Conservation (phyloP, 2,797 vertebrate species). For the Mus caroli region DNA sequence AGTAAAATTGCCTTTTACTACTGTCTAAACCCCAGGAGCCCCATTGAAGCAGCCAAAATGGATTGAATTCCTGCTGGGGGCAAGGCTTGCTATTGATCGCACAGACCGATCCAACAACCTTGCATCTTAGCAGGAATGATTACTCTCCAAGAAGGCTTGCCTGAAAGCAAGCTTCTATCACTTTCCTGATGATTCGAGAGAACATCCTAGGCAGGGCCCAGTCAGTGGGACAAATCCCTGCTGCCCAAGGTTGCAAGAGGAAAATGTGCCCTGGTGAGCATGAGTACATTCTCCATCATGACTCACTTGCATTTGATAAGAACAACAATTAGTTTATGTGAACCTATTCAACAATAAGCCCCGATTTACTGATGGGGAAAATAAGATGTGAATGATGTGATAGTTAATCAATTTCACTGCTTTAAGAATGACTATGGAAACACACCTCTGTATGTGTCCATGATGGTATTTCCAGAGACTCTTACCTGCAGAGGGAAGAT, state of each 20-base stretch:
- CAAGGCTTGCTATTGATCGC: slow-evolving; percentile 53
- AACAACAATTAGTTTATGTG: background rate
- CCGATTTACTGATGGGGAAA: background rate
- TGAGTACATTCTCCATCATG: background rate
- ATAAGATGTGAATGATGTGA: background rate
- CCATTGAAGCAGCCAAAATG: slow-evolving; percentile 62
- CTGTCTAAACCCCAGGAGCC: slow-evolving; percentile 63
- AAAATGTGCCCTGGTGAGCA: background rate
- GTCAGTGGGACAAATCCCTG: background rate
- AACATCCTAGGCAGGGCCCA: background rate
- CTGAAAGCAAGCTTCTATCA: slow-evolving; percentile 25
- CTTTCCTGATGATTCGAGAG: slow-evolving; percentile 48
- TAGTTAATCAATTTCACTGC: background rate
- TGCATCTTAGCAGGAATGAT: slow-evolving; percentile 51
- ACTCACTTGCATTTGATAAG: slow-evolving; percentile 7
- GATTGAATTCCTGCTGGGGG: slow-evolving; percentile 67
- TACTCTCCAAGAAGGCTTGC: slow-evolving; percentile 61
- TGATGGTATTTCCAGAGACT: background rate
- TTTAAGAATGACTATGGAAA: background rate
- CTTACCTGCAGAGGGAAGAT: background rate
- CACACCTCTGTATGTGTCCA: background rate
- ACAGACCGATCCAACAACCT: slow-evolving; percentile 31
- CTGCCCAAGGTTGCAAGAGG: background rate
- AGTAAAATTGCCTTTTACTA: slow-evolving; percentile 65
- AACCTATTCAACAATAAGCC: background rate